Evolutionary conservation across 2,797 vertebrate genomes (phyloP).

Genomic region (Lycodopsis pacificus): DNA sequence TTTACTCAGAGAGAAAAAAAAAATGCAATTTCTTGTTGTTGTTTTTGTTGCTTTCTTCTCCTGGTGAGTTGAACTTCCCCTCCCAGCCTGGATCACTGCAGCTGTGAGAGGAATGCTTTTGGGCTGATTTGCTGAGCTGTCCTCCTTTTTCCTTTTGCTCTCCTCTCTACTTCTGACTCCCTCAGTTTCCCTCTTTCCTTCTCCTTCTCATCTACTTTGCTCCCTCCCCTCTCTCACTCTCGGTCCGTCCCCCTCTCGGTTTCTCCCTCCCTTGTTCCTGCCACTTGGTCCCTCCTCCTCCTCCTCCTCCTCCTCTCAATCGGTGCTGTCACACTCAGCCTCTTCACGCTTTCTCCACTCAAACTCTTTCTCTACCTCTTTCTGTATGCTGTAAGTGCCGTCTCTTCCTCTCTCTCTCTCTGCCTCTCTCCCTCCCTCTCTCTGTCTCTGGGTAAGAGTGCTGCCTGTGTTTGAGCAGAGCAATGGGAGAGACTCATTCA

Average conservation of each 20-base stretch:
- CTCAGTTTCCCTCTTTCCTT: conserved; percentile 68
- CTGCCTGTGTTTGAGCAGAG: conserved; percentile 76
- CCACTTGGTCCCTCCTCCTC: conserved; percentile 56
- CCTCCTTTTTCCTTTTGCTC: conserved; percentile 47
- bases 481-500: conserved; percentile 69
- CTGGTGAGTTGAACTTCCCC: conserved; percentile 59
- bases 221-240: conserved; percentile 65
- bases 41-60: conserved; percentile 15
- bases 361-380: conserved; percentile 79
- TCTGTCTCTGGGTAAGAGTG: conserved; percentile 70
- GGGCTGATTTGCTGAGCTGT: conserved; percentile 76
- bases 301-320: conserved; percentile 65
- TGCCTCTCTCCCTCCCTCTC: conserved; percentile 49
- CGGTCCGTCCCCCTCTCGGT: conserved; percentile 62
- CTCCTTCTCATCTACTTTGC: conserved; percentile 71
- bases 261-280: conserved; percentile 65
- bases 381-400: conserved; percentile 80
- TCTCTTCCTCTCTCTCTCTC: conserved; percentile 66
- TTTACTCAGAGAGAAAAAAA: conserved; percentile 16
- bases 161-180: conserved; percentile 66
- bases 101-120: conserved; percentile 78
- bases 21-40: conserved; percentile 25
- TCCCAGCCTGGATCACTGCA: conserved; percentile 70
- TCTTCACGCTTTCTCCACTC: conserved; percentile 73
- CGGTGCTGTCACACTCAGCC: conserved; percentile 71